Conservation (phyloP, 2,113 vertebrate genomes). For the Sialia sialis region DNA sequence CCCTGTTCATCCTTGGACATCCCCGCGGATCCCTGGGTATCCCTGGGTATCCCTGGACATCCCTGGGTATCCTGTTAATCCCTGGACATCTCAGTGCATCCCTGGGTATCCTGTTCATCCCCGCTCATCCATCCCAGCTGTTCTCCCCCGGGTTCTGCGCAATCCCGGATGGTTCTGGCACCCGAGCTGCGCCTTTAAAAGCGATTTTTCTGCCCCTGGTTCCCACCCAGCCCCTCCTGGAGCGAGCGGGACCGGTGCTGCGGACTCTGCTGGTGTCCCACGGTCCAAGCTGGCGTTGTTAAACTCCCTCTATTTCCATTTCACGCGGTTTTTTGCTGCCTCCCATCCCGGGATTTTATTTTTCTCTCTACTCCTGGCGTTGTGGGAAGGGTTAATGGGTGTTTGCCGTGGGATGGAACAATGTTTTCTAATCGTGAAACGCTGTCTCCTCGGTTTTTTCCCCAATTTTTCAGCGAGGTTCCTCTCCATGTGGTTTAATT, state of each 20-base stretch:
- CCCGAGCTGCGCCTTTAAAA: neutral
- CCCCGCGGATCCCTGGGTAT: no score
- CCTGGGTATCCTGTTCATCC: neutral
- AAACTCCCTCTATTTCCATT: rapidly evolving
- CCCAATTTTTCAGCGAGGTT: neutral
- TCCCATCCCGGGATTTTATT: rapidly evolving
- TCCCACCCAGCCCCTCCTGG: rapidly evolving
- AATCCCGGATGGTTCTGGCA: neutral
- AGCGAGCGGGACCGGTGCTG: neutral
- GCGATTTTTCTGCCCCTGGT: rapidly evolving
- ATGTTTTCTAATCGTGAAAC: neutral
- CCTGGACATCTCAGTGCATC: rapidly evolving
- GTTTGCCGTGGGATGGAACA: neutral
- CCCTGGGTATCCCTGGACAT: neutral
- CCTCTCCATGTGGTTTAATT: neutral
- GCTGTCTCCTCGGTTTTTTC: neutral
- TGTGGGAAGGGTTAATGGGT: neutral
- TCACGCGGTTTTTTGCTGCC: neutral
- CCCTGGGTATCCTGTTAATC: neutral
- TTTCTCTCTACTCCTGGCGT: neutral
- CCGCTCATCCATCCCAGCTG: neutral
- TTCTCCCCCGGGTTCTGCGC: neutral
- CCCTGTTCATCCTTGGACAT: rapidly evolving
- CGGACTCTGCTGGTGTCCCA: neutral
- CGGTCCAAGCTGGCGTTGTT: neutral